A percentile compares a stretch with the other conserved stretches of the same genome.
These are phyloP conservation scores for Amblyjoppa proteus DNA, from an alignment of 2,888 invertebrate genomes.

Conservation along the genomic window DNA sequence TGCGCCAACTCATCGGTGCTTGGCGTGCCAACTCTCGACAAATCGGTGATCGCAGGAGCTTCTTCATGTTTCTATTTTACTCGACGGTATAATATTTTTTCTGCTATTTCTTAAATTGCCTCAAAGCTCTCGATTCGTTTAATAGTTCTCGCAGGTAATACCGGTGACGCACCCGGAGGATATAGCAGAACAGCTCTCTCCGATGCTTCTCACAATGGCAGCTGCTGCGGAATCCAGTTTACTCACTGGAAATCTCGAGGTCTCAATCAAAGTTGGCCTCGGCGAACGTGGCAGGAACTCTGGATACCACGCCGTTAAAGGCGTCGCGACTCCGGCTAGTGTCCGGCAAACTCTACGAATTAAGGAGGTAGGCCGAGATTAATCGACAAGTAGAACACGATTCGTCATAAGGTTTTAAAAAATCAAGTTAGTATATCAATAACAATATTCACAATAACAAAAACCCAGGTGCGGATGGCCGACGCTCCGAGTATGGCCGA, in stretches of 20 bases:
- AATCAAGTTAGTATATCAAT: not conserved
- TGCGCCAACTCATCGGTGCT: conserved; percentile 76
- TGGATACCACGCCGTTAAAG: conserved; percentile 27
- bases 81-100: not conserved
- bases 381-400: not conserved
- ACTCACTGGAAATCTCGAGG: conserved; percentile 89
- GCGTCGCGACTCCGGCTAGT: conserved; percentile 64
- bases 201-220: conserved; percentile 92
- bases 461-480: no score
- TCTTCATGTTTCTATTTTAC: conserved; percentile 75
- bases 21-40: conserved; percentile 79
- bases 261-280: conserved; percentile 91
- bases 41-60: conserved; percentile 75
- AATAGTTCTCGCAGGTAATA: conserved; percentile 87
- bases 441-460: no score
- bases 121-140: conserved; percentile 8
- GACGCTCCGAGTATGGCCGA: no score
- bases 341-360: conserved; percentile 73
- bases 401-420: not conserved
- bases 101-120: not conserved
- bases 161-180: conserved; percentile 89
- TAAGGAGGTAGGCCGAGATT: conserved; percentile 70
- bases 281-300: conserved; percentile 82
- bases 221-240: conserved; percentile 88
- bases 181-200: conserved; percentile 91